These are phyloP conservation scores for Radopholus similis DNA, from an alignment of 1,140 invertebrate species.

Conservation along the genomic window DNA sequence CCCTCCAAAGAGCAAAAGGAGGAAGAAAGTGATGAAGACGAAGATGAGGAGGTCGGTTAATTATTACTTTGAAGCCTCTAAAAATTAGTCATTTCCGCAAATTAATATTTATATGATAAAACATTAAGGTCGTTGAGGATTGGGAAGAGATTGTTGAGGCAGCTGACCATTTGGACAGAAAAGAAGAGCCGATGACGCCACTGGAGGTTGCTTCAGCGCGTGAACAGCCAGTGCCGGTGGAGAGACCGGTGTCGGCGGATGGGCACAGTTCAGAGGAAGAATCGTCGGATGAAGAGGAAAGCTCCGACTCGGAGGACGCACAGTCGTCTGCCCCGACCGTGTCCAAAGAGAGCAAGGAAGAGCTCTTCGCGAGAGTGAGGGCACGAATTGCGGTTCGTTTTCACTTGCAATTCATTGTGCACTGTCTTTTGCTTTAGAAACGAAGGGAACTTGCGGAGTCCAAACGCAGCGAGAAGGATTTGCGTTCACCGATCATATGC, in stretches of 20 bases:
- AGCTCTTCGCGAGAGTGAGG: slow-evolving; percentile 29
- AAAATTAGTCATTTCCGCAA: too few species aligned
- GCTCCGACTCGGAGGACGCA: slow-evolving; percentile 45
- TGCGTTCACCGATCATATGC: slow-evolving; percentile 92
- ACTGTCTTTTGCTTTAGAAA: slow-evolving; percentile 20
- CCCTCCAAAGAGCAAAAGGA: slow-evolving; percentile 3
- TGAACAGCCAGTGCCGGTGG: neutral
- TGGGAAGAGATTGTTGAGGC: slow-evolving; percentile 43
- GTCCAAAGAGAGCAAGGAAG: slow-evolving; percentile 27
- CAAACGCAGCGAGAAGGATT: slow-evolving; percentile 69
- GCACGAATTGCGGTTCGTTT: slow-evolving; percentile 16
- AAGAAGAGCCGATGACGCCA: slow-evolving; percentile 6
- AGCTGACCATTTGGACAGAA: neutral
- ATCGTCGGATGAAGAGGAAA: slow-evolving; percentile 35
- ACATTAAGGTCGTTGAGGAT: slow-evolving; percentile 35
- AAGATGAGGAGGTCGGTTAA: slow-evolving; percentile 10
- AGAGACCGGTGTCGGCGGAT: neutral
- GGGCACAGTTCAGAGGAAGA: slow-evolving; percentile 19
- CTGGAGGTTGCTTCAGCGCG: neutral
- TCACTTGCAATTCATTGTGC: neutral
- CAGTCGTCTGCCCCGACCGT: slow-evolving; percentile 27
- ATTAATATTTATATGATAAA: neutral
- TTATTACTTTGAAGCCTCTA: too few species aligned
- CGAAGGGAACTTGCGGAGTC: slow-evolving; percentile 67
- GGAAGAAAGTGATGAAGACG: slow-evolving; percentile 8